Conservation (phyloP, 2,113 vertebrate genomes). For the Tragelaphus scriptus region DNA sequence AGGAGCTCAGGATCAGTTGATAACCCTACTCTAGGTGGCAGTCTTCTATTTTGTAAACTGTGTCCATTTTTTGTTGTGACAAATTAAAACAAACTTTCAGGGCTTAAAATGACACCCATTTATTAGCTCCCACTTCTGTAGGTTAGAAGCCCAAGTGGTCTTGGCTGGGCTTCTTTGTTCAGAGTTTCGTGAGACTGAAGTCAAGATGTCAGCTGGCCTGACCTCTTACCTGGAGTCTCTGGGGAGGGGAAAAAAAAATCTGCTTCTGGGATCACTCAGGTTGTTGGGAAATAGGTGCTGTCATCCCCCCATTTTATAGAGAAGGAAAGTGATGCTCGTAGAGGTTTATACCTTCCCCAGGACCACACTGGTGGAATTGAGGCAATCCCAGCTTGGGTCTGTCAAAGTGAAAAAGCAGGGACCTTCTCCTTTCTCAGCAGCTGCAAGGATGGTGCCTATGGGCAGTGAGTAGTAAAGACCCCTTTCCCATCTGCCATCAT, state of each 20-base stretch:
- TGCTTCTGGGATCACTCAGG: not conserved
- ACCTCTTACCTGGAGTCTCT: not conserved
- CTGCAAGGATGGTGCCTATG: rapidly evolving
- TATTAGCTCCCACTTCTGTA: not conserved
- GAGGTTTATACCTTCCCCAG: not conserved
- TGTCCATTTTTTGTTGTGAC: not conserved
- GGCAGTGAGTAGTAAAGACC: no score
- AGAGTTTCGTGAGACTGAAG: not conserved
- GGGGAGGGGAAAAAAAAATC: not conserved
- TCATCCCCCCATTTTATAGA: not conserved
- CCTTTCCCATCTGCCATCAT: rapidly evolving
- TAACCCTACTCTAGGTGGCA: not conserved
- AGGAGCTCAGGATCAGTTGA: not conserved
- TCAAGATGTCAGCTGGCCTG: not conserved
- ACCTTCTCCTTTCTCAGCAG: not conserved
- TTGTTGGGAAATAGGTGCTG: not conserved
- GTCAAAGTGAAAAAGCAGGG: not conserved
- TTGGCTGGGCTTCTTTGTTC: not conserved
- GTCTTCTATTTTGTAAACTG: not conserved
- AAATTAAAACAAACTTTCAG: not conserved
- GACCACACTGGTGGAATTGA: not conserved
- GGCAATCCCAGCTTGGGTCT: not conserved
- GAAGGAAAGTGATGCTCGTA: not conserved
- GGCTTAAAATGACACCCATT: not conserved
- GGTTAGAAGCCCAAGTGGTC: not conserved